Percentiles rank a stretch among this genome's conserved stretches.
Evolutionary conservation across 2,888 invertebrate genomes (phyloP).

Genomic region (Diaphora mendica): DNA sequence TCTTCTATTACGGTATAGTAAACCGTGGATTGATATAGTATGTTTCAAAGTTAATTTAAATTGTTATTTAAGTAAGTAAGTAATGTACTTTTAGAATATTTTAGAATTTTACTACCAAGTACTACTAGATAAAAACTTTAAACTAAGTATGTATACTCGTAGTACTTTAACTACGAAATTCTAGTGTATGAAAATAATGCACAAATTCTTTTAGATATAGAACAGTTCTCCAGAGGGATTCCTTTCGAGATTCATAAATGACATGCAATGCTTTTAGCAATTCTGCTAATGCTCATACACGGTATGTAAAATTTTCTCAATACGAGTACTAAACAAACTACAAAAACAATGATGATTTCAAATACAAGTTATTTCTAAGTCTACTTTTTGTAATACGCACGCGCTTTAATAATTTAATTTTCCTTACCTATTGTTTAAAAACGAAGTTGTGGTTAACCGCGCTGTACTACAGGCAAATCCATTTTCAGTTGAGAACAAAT

Average conservation of each 20-base stretch:
- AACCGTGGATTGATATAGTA: slow-evolving; percentile 1
- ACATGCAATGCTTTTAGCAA: background rate
- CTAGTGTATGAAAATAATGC: background rate
- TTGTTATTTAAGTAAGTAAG: too few species aligned
- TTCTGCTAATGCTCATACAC: background rate
- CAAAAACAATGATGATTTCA: background rate
- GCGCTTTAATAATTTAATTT: background rate
- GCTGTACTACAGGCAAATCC: slow-evolving; percentile 5
- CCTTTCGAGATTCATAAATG: background rate
- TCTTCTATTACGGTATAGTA: slow-evolving; percentile 6
- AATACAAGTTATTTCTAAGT: background rate
- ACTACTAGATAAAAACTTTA: background rate
- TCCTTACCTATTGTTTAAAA: slow-evolving; percentile 1
- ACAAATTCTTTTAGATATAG: background rate
- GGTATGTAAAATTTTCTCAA: background rate
- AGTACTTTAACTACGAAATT: background rate
- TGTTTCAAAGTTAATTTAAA: background rate
- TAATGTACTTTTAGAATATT: background rate
- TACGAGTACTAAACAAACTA: background rate
- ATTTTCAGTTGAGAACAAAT: background rate
- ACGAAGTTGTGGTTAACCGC: background rate
- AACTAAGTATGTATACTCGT: too few species aligned
- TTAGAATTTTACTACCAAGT: background rate
- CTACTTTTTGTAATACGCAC: background rate
- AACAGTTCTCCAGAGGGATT: too few species aligned